Percentiles rank a stretch among this genome's conserved stretches.
Evolutionary conservation across 2,888 invertebrate genomes (phyloP).

Genomic region (Eristalis intricaria): DNA sequence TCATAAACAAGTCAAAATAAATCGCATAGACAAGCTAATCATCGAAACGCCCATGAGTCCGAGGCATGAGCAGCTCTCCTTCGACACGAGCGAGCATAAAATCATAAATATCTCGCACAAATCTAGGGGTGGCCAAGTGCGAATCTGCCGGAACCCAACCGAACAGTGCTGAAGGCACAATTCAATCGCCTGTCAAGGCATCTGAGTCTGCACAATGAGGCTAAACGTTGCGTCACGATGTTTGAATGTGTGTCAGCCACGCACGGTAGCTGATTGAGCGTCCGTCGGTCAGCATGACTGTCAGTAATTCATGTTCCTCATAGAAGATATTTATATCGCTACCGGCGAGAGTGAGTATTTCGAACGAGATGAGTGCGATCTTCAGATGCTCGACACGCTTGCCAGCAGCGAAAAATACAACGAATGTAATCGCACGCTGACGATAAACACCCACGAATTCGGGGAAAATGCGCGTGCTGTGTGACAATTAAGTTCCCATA

Average conservation of each 20-base stretch:
- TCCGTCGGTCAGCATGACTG: neutral
- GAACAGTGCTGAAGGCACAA: neutral
- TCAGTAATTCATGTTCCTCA: neutral
- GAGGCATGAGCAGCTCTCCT: neutral
- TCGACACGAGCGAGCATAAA: neutral
- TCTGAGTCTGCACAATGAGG: neutral
- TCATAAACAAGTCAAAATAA: neutral
- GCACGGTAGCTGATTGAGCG: neutral
- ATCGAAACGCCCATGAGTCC: neutral
- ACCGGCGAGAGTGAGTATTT: neutral
- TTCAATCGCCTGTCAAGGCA: neutral
- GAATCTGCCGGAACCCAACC: neutral
- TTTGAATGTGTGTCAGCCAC: conserved; percentile 36
- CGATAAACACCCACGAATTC: conserved; percentile 24
- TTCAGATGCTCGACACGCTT: conserved; percentile 43
- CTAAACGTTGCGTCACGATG: conserved; percentile 32
- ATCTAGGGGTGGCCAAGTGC: neutral
- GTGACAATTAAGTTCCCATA: conserved; percentile 17
- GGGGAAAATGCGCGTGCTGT: conserved; percentile 39
- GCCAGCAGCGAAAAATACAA: conserved; percentile 4
- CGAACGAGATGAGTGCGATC: neutral
- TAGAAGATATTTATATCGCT: neutral
- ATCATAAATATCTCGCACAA: neutral
- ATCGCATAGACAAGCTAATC: neutral
- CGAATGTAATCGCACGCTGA: neutral